These are phyloP conservation scores for Eleginops maclovinus DNA, from an alignment of 2,113 vertebrate genomes.

Conservation along the genomic window DNA sequence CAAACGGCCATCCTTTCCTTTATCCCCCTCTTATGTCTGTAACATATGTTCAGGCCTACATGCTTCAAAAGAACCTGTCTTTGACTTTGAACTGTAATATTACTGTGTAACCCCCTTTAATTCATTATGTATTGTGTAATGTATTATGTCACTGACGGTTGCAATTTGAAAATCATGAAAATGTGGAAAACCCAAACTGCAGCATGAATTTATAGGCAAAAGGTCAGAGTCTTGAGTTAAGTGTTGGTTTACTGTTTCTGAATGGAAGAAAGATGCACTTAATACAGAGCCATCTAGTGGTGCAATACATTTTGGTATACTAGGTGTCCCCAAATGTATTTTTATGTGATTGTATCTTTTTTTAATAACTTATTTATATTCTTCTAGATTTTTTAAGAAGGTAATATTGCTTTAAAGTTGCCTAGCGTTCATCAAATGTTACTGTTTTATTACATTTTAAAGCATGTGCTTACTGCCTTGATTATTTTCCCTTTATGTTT, in stretches of 20 bases:
- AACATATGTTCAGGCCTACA: not conserved
- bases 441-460: not conserved
- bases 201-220: not conserved
- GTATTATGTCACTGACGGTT: constrained; percentile 17
- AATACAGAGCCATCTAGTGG: constrained; percentile 10
- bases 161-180: not conserved
- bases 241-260: not conserved
- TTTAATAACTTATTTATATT: not conserved
- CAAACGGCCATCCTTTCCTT: not conserved
- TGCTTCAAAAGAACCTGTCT: constrained; percentile 6
- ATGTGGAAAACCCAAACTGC: not conserved
- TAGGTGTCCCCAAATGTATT: not conserved
- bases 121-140: constrained; percentile 52
- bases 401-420: not conserved
- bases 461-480: not conserved
- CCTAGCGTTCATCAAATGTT: not conserved
- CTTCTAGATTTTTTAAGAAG: not conserved
- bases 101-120: constrained; percentile 10
- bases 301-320: not conserved
- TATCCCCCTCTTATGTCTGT: not conserved
- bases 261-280: not conserved
- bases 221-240: not conserved
- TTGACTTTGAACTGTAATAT: constrained; percentile 32
- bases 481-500: too few relatives aligned
- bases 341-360: not conserved